phyloP scores from a whole-genome alignment of 2,113 vertebrate genomes.

The Hippolais icterina region DNA sequence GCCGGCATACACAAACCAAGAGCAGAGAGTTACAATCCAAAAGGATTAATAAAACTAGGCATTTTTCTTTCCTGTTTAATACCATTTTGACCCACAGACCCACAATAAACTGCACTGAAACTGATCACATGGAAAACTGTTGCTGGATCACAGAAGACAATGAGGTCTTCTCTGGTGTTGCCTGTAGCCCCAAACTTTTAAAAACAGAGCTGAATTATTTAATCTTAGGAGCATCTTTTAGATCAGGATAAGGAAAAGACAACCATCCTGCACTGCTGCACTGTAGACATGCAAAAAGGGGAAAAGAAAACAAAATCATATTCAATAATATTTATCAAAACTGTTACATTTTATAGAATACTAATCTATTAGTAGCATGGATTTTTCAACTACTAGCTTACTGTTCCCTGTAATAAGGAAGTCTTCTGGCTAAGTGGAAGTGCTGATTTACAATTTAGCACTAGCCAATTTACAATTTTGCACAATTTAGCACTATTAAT shows the following conservation, averaged over 20 bases:
- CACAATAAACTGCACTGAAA: background rate
- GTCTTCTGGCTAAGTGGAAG: background rate
- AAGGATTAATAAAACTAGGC: background rate
- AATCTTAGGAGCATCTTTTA: background rate
- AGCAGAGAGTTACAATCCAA: background rate
- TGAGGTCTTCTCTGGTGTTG: background rate
- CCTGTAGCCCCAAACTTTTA: background rate
- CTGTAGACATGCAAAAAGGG: background rate
- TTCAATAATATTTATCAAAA: background rate
- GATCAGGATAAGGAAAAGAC: background rate
- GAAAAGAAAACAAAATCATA: background rate
- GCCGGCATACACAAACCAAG: background rate
- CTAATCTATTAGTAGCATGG: background rate
- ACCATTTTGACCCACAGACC: background rate
- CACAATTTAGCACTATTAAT: too few species aligned
- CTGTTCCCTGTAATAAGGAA: background rate
- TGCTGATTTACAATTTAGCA: background rate
- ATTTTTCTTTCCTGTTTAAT: background rate
- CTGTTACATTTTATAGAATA: background rate
- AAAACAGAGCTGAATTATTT: background rate
- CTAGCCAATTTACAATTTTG: too few species aligned
- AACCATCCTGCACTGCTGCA: fast-evolving
- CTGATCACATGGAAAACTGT: background rate
- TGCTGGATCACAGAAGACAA: background rate
- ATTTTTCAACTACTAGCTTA: background rate